Evolutionary conservation across 92 coral and sea anemone genomes (phyloP).

Genomic region (Blastomussa wellsi): DNA sequence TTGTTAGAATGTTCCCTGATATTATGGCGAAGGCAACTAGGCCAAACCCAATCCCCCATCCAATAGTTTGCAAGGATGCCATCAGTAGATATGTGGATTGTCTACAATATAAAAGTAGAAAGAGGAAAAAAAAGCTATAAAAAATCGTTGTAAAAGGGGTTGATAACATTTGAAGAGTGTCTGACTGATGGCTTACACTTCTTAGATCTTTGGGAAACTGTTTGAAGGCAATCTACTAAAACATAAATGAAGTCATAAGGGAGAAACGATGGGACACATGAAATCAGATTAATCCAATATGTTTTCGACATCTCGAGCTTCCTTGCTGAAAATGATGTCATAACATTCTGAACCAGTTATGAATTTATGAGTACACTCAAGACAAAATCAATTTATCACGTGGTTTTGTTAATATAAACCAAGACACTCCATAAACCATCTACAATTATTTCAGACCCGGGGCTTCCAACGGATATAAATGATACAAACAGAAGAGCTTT

Average conservation of each 20-base stretch:
- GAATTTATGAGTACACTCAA: background rate
- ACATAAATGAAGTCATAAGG: too few relatives aligned
- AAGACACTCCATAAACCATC: too few relatives aligned
- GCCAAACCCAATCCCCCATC: slow-evolving; percentile 54
- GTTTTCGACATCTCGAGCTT: too few relatives aligned
- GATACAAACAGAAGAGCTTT: background rate
- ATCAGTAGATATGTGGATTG: background rate
- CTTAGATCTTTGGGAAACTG: too few relatives aligned
- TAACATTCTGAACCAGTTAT: background rate
- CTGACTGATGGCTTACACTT: too few relatives aligned
- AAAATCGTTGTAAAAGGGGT: background rate
- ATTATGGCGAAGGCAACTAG: slow-evolving; percentile 40
- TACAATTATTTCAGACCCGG: background rate
- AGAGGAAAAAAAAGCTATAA: background rate
- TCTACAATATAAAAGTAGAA: background rate
- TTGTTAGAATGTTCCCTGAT: slow-evolving; percentile 55
- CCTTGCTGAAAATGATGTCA: background rate
- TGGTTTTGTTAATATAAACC: background rate
- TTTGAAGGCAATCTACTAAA: too few relatives aligned
- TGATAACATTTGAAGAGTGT: background rate
- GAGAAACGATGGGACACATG: too few relatives aligned
- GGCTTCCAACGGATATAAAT: background rate
- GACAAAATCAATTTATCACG: background rate
- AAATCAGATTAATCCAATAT: too few relatives aligned
- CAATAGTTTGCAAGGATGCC: slow-evolving; percentile 17